These are phyloP conservation scores for Chascanopsetta lugubris DNA, from an alignment of 2,113 vertebrate genomes.

Conservation along the genomic window DNA sequence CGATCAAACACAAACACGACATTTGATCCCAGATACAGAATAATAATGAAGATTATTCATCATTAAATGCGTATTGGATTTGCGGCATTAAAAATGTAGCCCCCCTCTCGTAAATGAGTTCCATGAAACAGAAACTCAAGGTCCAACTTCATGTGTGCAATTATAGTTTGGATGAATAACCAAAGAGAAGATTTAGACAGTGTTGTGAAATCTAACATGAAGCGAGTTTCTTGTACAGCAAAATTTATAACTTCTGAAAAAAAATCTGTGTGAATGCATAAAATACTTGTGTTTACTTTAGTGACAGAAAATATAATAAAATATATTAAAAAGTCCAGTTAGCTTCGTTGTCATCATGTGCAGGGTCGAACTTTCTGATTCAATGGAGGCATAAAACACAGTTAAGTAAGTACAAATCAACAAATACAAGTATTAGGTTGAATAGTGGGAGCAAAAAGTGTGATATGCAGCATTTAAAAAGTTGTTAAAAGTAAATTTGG, in stretches of 20 bases:
- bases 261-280: neutral
- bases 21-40: slow-evolving; percentile 71
- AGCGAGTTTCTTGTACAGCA: slow-evolving; percentile 4
- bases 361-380: too few relatives aligned
- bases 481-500: too few relatives aligned
- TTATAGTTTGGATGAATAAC: slow-evolving; percentile 42
- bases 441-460: too few relatives aligned
- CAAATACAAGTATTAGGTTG: too few relatives aligned
- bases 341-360: too few relatives aligned
- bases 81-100: slow-evolving; percentile 75
- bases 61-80: slow-evolving; percentile 75
- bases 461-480: too few relatives aligned
- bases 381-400: too few relatives aligned
- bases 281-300: neutral
- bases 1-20: slow-evolving; percentile 61
- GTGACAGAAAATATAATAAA: too few relatives aligned
- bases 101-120: slow-evolving; percentile 64
- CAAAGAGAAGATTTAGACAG: slow-evolving; percentile 24
- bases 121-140: slow-evolving; percentile 67
- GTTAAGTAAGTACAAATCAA: too few relatives aligned
- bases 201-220: slow-evolving; percentile 33
- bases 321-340: too few relatives aligned
- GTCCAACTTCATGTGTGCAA: slow-evolving; percentile 57
- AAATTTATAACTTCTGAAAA: neutral
- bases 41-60: slow-evolving; percentile 76